Conservation (phyloP, 2,888 invertebrate genomes). For the Thelaira solivaga region DNA sequence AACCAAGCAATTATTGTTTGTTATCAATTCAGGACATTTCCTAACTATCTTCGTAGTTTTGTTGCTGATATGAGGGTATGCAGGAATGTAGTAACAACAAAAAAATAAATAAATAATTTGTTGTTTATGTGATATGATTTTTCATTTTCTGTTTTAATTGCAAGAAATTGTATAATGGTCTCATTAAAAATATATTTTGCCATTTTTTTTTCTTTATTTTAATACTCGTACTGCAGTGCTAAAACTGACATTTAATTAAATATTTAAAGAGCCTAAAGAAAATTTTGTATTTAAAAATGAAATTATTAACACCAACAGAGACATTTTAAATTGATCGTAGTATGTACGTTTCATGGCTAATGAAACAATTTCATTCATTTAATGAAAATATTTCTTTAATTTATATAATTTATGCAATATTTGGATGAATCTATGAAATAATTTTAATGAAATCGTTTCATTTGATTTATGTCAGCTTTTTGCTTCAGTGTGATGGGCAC, state of each 20-base stretch:
- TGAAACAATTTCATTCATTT: too few relatives aligned
- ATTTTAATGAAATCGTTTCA: too few relatives aligned
- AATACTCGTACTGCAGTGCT: too few relatives aligned
- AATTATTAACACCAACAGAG: too few relatives aligned
- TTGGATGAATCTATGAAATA: too few relatives aligned
- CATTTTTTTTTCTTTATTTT: slow-evolving; percentile 45
- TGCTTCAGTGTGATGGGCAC: too few relatives aligned
- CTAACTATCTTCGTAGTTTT: neutral
- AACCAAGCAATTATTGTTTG: neutral
- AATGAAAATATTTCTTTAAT: too few relatives aligned
- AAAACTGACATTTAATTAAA: slow-evolving; percentile 26
- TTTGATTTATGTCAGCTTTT: too few relatives aligned
- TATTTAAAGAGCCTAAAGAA: neutral
- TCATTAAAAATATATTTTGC: slow-evolving; percentile 63
- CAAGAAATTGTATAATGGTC: slow-evolving; percentile 65
- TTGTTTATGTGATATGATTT: slow-evolving; percentile 34
- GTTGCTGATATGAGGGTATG: neutral
- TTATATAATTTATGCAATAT: too few relatives aligned
- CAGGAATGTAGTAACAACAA: neutral
- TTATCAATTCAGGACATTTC: neutral
- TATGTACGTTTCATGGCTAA: too few relatives aligned
- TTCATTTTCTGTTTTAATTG: slow-evolving; percentile 16
- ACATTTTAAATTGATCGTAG: too few relatives aligned
- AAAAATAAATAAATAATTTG: slow-evolving; percentile 41
- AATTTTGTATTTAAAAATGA: neutral